These are phyloP conservation scores for Cynocephalus volans DNA, from an alignment of 2,113 vertebrate species.

Conservation along the genomic window DNA sequence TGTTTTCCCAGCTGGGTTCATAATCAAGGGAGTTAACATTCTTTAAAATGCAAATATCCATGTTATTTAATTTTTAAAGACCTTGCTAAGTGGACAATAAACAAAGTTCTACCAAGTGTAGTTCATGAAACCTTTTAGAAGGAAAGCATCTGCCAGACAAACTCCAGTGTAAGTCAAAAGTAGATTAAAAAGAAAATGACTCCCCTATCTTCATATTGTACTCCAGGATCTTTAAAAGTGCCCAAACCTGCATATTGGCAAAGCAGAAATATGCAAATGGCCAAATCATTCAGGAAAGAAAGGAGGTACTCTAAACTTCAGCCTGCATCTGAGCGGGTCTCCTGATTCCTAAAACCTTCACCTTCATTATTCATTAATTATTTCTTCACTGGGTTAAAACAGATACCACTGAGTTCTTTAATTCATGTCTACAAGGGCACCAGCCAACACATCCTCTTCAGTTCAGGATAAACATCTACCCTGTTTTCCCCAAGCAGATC, in stretches of 20 bases:
- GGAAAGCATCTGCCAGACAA: constrained; percentile 1
- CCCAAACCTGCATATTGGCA: not conserved
- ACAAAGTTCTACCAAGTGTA: constrained; percentile 54
- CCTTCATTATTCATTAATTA: not conserved
- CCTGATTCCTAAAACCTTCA: not conserved
- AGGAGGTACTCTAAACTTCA: not conserved
- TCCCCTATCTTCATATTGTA: not conserved
- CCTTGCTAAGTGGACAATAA: constrained; percentile 53
- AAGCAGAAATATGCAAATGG: not conserved
- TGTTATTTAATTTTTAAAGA: constrained; percentile 69
- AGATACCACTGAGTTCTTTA: constrained; percentile 3
- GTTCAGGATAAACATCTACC: not conserved
- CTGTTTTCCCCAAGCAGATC: not conserved
- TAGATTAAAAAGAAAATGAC: constrained; percentile 28
- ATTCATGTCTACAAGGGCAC: not conserved
- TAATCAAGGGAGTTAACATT: constrained; percentile 68
- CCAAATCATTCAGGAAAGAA: constrained; percentile 26
- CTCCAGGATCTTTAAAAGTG: not conserved
- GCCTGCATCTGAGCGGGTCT: not conserved
- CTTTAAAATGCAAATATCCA: constrained; percentile 77
- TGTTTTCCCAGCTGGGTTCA: constrained; percentile 59
- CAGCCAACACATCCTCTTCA: not conserved
- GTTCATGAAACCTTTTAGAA: constrained; percentile 50
- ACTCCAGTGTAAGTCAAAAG: constrained; percentile 47
- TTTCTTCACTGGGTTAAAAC: constrained; percentile 44